Base-by-base conservation (phyloP, 2,113 vertebrate species). In the Marmota flaviventris region DNA sequence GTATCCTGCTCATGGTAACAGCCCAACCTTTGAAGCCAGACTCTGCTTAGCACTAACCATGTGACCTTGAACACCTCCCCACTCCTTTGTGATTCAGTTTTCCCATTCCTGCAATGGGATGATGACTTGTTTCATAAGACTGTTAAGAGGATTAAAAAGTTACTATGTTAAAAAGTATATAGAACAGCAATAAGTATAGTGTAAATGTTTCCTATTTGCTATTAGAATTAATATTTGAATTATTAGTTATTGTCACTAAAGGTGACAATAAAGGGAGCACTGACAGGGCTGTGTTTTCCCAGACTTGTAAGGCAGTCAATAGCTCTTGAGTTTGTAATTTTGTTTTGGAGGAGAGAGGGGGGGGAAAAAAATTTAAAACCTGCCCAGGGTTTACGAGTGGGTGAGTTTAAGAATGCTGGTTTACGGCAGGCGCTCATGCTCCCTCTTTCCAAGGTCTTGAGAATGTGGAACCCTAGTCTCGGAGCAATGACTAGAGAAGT, bases 71-170 rank as follows among this genome's bases (percentile, higher is more conserved):
- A 72, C 65, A 77, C 90, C 63, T 51, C 39, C 34, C 69, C 25
- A 27, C 45, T 73, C 79, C 58, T 89, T 42, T 78, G n/a, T 93
- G 79, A 90, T 56, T 88, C 88, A 87, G 51, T 85, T 90, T 76
- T 79, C 56, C 37, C 25, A 73, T 87, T 42, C 37, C 2, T 84
- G 58, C 96, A 90, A 77, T 76, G 85, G 91, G 76, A 65, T 67
- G 34, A 58, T 94, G 65, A 81, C 70, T 94, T 65, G 65, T 34
- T 81, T 77, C 29, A 39, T 56, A 90, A 70, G 48, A 83, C 39
- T 70, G 20, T 73, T 75, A 91, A 83, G 58, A 78, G 39, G 29
- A 83, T 76, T 56, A 32, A 93, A 87, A 87, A 48, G 20, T 67
- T 92, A 32, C 24, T 34, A 73, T 11, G 5, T 51, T 37, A 63